Base-by-base conservation (phyloP, 2,888 invertebrate genomes). In the Cephus runcator region DNA sequence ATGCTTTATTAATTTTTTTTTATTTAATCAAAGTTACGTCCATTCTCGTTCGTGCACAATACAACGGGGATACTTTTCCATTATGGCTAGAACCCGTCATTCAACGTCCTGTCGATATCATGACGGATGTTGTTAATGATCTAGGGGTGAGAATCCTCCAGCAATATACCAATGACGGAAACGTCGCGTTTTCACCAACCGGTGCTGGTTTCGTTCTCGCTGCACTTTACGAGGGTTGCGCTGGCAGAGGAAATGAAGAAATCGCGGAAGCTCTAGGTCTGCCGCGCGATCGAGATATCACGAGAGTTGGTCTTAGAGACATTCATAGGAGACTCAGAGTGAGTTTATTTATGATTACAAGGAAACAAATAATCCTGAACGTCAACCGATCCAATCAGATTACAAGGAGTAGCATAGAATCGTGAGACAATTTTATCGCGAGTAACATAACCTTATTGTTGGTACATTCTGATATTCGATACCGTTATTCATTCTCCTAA, bases 171-270 rank as follows among this genome's bases (percentile, higher is more conserved):
- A 83, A 84, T 9, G 81, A 83, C 68, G 91, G 91, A 75, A 97
- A 97, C 90, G 95, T 97, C 77, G 97, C 96, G 6, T 95, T 97
- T 88, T 97, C 97, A 0, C 97, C 97, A 12, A 96, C 97, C 82
- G 97, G 97, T 4, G 92, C 96, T 79, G 94, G 95, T 87, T 96
- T 96, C 85, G 96, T 97, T 35, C 92, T 97, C 84, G 94, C 96
- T 78, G 96, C 97, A 4, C 92, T 97, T 30, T 95, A 94, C 89
- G 97, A 97, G 91, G 97, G 97, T 36, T 94, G 96, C 0, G 93
- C 94, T 74, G 96, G 96, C 12, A 94, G 94, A 82, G 95, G 96
- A 73, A 94, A 94, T 34, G 93, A 93, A 76, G 96, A 97, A 92
- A 94, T 97, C 80, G 93, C 94, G 82, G 93, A 95, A 77, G 94